These are phyloP conservation scores for Passerina amoena DNA, from an alignment of 2,113 vertebrate species.

Conservation along the genomic window DNA sequence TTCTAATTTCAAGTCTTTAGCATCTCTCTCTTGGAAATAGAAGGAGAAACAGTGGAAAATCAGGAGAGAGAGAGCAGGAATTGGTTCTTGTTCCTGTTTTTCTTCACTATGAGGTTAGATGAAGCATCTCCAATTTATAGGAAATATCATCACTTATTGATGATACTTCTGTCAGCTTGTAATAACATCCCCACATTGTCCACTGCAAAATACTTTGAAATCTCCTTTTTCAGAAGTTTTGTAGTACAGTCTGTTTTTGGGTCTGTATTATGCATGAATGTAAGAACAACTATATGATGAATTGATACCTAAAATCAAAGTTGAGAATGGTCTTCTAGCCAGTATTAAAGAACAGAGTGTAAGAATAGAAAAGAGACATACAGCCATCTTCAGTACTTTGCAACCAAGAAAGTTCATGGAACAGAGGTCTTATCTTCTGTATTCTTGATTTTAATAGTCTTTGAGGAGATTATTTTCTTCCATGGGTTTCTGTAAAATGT, in stretches of 20 bases:
- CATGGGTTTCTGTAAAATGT: not conserved
- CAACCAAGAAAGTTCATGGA: not conserved
- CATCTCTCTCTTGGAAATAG: not conserved
- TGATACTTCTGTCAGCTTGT: not conserved
- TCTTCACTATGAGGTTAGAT: not conserved
- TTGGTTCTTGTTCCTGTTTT: not conserved
- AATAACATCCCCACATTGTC: not conserved
- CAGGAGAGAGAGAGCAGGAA: not conserved
- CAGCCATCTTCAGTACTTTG: not conserved
- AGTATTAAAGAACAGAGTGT: not conserved
- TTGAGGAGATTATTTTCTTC: not conserved
- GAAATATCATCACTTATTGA: not conserved
- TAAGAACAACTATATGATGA: not conserved
- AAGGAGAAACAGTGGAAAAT: not conserved
- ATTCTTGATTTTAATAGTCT: not conserved
- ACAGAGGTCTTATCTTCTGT: not conserved
- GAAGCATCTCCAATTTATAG: not conserved
- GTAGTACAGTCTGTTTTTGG: not conserved
- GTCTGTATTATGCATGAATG: not conserved
- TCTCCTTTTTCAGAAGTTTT: not conserved
- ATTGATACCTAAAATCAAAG: not conserved
- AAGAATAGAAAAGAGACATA: not conserved
- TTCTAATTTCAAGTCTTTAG: not conserved
- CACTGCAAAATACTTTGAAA: not conserved
- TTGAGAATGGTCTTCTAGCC: not conserved